These are phyloP conservation scores for Sander vitreus DNA, from an alignment of 2,113 vertebrate species.

Conservation along the genomic window DNA sequence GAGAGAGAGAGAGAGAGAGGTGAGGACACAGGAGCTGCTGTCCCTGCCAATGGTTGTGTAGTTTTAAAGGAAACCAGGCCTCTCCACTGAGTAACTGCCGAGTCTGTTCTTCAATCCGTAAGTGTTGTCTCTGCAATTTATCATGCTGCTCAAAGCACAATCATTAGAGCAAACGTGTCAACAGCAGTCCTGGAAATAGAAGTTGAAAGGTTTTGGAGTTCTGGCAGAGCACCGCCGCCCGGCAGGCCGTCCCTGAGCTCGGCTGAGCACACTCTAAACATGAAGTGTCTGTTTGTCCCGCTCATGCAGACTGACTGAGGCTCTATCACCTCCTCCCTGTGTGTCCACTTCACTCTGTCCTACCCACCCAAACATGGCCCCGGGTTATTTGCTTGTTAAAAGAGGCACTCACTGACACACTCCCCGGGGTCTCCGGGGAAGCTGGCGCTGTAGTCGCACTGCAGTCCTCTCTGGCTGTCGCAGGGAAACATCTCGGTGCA, in stretches of 20 bases:
- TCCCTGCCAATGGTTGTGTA: conserved; percentile 29
- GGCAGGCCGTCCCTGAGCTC: background rate
- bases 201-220: conserved; percentile 31
- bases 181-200: conserved; percentile 51
- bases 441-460: conserved; percentile 88
- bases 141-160: conserved; percentile 41
- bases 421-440: conserved; percentile 79
- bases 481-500: conserved; percentile 88
- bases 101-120: conserved; percentile 40
- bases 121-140: conserved; percentile 56
- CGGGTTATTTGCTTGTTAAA: conserved; percentile 14
- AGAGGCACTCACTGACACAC: conserved; percentile 91
- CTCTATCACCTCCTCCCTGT: background rate
- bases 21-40: conserved; percentile 46
- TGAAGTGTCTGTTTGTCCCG: conserved; percentile 27
- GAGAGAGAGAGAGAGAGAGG: no score
- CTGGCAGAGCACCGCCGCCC: conserved; percentile 2
- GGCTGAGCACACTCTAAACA: conserved; percentile 51
- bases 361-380: background rate
- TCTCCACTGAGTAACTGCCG: conserved; percentile 31
- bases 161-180: conserved; percentile 54
- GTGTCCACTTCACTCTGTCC: background rate
- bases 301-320: background rate
- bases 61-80: conserved; percentile 47
- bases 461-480: conserved; percentile 87